phyloP scores from a whole-genome alignment of 2,797 vertebrate genomes.

The Aphelocoma californica region DNA sequence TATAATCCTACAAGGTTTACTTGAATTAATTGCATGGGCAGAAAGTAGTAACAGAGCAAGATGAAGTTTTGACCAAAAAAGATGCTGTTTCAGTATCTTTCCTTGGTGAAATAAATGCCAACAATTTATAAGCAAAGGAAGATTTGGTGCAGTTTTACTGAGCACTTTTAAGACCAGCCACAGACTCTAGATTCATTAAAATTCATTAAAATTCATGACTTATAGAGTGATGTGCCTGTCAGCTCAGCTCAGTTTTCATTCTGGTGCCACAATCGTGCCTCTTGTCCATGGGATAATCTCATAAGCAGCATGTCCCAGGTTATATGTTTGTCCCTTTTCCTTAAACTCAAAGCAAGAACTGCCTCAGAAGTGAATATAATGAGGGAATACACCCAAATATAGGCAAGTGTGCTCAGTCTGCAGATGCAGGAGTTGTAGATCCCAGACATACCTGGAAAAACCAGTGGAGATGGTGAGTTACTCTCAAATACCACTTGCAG shows the following conservation, averaged over 20 bases:
- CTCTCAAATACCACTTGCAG: background rate
- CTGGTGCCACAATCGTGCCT: background rate
- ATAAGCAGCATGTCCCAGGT: background rate
- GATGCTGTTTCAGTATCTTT: background rate
- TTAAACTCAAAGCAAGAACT: background rate
- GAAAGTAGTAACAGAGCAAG: background rate
- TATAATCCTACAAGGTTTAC: background rate
- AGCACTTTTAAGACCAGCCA: background rate
- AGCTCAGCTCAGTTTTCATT: background rate
- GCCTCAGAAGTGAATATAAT: background rate
- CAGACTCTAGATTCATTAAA: background rate
- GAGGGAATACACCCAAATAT: background rate
- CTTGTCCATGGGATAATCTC: background rate
- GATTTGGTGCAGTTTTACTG: background rate
- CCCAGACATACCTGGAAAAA: background rate
- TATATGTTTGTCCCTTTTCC: background rate
- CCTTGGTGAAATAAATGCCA: background rate
- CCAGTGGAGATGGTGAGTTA: background rate
- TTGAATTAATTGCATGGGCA: background rate
- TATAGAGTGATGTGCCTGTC: background rate
- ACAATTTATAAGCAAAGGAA: background rate
- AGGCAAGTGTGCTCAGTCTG: background rate
- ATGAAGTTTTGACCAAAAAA: background rate
- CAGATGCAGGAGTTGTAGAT: background rate
- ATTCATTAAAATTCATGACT: background rate